Base-by-base conservation (phyloP, 2,113 vertebrate genomes). In the Malurus elegans region DNA sequence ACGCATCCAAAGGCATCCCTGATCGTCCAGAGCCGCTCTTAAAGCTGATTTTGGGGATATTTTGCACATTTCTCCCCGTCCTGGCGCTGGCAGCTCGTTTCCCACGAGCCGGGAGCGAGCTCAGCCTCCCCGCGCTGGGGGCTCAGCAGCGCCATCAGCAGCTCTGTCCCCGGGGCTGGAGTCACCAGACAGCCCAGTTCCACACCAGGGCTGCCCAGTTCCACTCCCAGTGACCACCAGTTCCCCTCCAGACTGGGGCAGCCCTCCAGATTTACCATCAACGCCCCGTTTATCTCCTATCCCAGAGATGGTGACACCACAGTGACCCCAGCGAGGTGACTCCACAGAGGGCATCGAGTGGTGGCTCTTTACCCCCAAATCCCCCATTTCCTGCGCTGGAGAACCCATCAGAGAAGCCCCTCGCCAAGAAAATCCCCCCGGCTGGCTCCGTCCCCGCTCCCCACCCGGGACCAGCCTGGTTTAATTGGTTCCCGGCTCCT, bases 401-500 rank as follows among this genome's bases (percentile, higher is more conserved):
- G 34, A 36, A 74, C 8, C 44, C 86, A 5, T 6, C 56, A 4
- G 56, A 61, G 42, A 65, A 36, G 1, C 9, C 8, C 14, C 28
- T 44, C 50, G 29, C 72, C 51, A 58, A 11, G 65, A 83, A 84
- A 65, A 51, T 25, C 44, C 74, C 78, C 74, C 51, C 0, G 5
- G 61, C 25, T 5, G 3, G 54, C 57, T 70, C 65, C 1, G 0
- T 5, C 5, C 6, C 60, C 8, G 2, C 62, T 80, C 44, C 38
- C 61, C 4, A 0, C 44, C 12, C 0, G 7, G 54, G 34, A 45
- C n/a, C 45, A 14, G 82, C 67, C 65, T 5, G 32, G 5, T 90
- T 62, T 97, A 96, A 95, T 97, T 97, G 95, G 72, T 78, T 79
- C 62, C 42, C 9, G 17, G 32, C 92, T 92, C 89, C 92, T 81